A percentile compares a stretch with the other conserved stretches of the same genome.
Evolutionary conservation across 2,888 invertebrate species (phyloP).

Genomic region (Smittia aterrima): DNA sequence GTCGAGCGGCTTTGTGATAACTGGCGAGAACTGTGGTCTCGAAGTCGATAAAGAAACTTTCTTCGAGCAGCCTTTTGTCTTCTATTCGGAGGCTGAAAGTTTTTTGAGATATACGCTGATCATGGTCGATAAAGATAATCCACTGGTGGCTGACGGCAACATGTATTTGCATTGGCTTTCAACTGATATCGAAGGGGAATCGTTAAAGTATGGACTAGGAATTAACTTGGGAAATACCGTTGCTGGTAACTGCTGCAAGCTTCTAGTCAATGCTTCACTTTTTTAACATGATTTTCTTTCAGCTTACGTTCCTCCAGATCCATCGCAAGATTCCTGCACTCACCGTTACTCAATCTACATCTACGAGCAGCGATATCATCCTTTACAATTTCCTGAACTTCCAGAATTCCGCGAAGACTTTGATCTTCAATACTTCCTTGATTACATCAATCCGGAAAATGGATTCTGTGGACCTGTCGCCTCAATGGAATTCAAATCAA

Average conservation of each 20-base stretch:
- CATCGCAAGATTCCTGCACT: background rate
- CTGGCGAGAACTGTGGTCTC: constrained; percentile 23
- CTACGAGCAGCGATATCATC: constrained; percentile 13
- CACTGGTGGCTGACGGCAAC: background rate
- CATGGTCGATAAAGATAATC: constrained; percentile 24
- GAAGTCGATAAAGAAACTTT: constrained; percentile 23
- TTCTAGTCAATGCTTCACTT: too few species aligned
- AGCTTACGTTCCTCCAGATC: constrained; percentile 26
- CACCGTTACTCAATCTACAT: constrained; percentile 29
- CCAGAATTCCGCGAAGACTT: background rate
- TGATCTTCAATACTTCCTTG: background rate
- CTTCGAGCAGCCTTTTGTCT: constrained; percentile 25
- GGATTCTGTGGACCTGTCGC: constrained; percentile 26
- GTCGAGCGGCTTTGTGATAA: constrained; percentile 9
- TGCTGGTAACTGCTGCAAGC: background rate
- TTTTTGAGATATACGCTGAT: constrained; percentile 22
- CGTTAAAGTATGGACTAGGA: constrained; percentile 25
- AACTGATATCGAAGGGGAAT: background rate
- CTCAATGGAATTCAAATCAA: constrained; percentile 10
- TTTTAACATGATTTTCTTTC: background rate
- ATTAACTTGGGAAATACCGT: background rate
- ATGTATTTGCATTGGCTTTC: constrained; percentile 16
- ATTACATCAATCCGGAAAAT: background rate
- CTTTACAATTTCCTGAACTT: background rate
- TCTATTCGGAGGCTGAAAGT: constrained; percentile 1